These are phyloP conservation scores for Marmota flaviventris DNA, from an alignment of 2,113 vertebrate genomes.

Conservation along the genomic window DNA sequence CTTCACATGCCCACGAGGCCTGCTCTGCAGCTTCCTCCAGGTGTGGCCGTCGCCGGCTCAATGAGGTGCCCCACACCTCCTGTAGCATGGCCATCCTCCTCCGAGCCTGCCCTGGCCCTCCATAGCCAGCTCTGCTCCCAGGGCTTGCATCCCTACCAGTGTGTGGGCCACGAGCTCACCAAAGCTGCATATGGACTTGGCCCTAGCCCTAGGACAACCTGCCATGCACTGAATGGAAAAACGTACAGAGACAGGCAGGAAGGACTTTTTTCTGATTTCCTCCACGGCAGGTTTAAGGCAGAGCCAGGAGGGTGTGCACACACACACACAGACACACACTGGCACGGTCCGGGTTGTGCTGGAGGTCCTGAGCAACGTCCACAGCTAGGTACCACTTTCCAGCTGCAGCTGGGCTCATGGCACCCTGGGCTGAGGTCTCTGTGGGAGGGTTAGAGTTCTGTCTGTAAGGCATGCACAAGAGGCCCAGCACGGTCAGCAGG, in stretches of 20 bases:
- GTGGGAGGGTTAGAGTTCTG: not conserved
- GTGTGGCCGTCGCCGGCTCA: not conserved
- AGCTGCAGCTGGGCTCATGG: not conserved
- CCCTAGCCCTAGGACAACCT: not conserved
- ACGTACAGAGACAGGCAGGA: not conserved
- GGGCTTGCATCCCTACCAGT: not conserved
- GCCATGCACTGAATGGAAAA: not conserved
- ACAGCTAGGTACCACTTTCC: not conserved
- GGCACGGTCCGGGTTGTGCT: not conserved
- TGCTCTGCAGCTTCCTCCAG: not conserved
- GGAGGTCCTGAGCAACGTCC: no score
- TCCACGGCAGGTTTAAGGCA: not conserved
- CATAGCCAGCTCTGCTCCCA: no score
- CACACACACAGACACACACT: not conserved
- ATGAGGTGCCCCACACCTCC: not conserved
- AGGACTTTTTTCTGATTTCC: not conserved
- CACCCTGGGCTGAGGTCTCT: not conserved
- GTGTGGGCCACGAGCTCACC: not conserved
- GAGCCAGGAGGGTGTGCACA: not conserved
- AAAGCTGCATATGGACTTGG: rapidly evolving
- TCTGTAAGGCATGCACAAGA: not conserved
- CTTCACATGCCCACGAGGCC: not conserved
- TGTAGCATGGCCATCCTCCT: no score
- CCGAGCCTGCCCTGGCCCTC: not conserved
- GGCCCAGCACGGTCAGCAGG: not conserved